Percentiles rank a stretch among this genome's conserved stretches.
Evolutionary conservation across 1,140 invertebrate species (phyloP).

Genomic region (Gonioctena quinquepunctata): DNA sequence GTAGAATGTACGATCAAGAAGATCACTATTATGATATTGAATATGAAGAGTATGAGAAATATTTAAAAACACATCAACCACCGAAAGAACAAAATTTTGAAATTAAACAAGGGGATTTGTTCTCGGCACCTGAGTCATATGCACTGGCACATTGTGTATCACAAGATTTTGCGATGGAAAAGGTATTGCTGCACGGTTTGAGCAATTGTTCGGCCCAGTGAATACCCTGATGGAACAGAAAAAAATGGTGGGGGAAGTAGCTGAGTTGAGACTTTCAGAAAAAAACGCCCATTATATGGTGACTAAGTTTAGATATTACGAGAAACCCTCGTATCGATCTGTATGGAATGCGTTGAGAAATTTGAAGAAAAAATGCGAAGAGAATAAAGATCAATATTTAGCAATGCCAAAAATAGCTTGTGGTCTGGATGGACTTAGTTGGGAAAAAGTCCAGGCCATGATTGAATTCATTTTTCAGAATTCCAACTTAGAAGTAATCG

Average conservation of each 20-base stretch:
- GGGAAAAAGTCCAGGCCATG: background rate
- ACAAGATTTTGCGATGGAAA: background rate
- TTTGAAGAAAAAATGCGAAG: background rate
- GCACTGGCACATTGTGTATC: background rate
- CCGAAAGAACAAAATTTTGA: background rate
- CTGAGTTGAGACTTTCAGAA: background rate
- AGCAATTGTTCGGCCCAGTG: background rate
- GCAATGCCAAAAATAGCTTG: background rate
- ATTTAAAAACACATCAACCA: background rate
- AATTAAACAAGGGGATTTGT: background rate
- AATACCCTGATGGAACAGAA: background rate
- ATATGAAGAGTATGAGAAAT: background rate
- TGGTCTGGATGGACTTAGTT: background rate
- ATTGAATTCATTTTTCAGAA: background rate
- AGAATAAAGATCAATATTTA: background rate
- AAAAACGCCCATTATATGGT: background rate
- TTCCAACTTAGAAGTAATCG: background rate
- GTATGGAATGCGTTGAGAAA: background rate
- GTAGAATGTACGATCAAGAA: background rate
- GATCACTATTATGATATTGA: background rate
- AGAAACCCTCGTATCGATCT: background rate
- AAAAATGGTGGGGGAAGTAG: background rate
- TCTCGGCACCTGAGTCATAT: background rate
- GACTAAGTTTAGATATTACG: background rate
- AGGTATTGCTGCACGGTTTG: background rate